Evolutionary conservation across 2,888 invertebrate genomes (phyloP), one percentile per base, ranked within the genome.

Genomic region (Hanleya hanleyi): DNA sequence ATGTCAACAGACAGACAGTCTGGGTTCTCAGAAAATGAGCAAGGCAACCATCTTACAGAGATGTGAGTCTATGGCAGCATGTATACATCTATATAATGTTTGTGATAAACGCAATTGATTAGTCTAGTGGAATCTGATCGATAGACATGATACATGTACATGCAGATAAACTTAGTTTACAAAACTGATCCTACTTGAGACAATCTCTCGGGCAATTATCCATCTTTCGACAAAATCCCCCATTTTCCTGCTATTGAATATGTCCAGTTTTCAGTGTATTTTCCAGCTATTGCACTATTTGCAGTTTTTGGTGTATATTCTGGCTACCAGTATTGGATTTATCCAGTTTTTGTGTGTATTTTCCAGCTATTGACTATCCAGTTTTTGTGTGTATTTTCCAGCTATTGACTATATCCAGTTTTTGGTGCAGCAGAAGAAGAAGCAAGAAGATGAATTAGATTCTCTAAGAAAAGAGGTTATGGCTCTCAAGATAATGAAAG

Each of bases 41-140:
- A 98, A 98, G 92, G 98, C 98, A 65, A 96, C 97, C 57, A 95
- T 97, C 51, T 93, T 98, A 50, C 98, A 98, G 91, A 96, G 96
- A 91, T 97, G 91, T 91, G 79, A 85, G 90, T 81, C 2, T 12
- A n/a, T n/a, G n/a, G n/a, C n/a, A n/a, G n/a, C n/a, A n/a, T n/a
- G n/a, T n/a, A n/a, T n/a, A n/a, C n/a, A n/a, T n/a, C n/a, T n/a
- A n/a, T n/a, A n/a, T n/a, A n/a, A n/a, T n/a, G n/a, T n/a, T n/a
- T n/a, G n/a, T n/a, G n/a, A n/a, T n/a, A n/a, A n/a, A n/a, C n/a
- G n/a, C n/a, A n/a, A n/a, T n/a, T n/a, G n/a, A n/a, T n/a, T n/a
- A n/a, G n/a, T n/a, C n/a, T n/a, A n/a, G n/a, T n/a, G n/a, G n/a
- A n/a, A n/a, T n/a, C n/a, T n/a, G n/a, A n/a, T n/a, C n/a, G n/a